Base-by-base conservation (phyloP, 1,140 invertebrate species). In the Platyura marginata region DNA sequence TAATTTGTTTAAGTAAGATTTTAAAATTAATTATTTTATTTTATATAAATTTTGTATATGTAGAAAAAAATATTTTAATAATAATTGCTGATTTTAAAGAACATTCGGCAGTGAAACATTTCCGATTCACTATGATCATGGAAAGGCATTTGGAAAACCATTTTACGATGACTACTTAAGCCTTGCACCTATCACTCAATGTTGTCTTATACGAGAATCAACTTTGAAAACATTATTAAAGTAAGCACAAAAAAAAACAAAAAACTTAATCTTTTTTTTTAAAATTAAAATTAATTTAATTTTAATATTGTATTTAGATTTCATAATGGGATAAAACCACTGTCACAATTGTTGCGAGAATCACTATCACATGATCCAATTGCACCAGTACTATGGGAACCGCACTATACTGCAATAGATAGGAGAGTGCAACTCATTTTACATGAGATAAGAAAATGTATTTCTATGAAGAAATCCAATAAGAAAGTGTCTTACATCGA, bases 301-400 rank as follows among this genome's bases (percentile, higher is more conserved):
- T 29, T 25, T 35, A 11, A 13, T 15, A 40, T 15, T 25, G n/a
- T 22, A n/a, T 22, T 21, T 61, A 84, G 81, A 46, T 85, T 77
- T 51, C 82, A 92, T 58, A 79, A 78, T 48, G 82, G 82, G 2
- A 74, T 75, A 25, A 63, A 68, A 3, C 74, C 72, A 42, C 64
- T 95, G 32, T 86, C 85, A 47, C 66, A 68, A 22, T 65, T 77
- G 2, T 71, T 94, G 63, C 65, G 75, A 11, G 65, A 75, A 41
- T 83, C 86, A 16, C 67, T 93, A 72, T 57, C 66, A 3, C 61
- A 51, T 10, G 91, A 96, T 59, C 81, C 0, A 71, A n/a, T n/a
- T n/a, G n/a, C n/a, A n/a, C n/a, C n/a, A n/a, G n/a, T 95, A 23
- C 64, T 95, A 2, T 81, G 81, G 71, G 82, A 91, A 52, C 77